Evolutionary conservation across 2,888 invertebrate species (phyloP).

Genomic region (Plagodis dolabraria): DNA sequence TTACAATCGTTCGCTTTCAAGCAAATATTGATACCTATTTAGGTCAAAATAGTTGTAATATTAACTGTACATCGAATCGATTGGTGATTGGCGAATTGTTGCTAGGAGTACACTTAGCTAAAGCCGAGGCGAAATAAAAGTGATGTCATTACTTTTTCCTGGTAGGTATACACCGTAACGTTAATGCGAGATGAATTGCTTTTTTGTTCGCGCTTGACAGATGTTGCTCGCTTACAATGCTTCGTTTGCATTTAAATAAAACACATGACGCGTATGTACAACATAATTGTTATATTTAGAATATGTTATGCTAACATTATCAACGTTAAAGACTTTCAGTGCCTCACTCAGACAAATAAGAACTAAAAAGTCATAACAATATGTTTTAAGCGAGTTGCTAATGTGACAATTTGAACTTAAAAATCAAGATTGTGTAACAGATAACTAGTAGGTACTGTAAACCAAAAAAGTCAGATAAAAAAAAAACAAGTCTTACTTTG

Average conservation of each 20-base stretch:
- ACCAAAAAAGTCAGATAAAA: no score
- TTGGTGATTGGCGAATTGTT: constrained; percentile 48
- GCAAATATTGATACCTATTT: constrained; percentile 48
- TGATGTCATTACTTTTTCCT: constrained; percentile 78
- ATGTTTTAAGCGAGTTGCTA: no score
- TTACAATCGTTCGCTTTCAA: constrained; percentile 35
- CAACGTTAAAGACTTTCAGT: constrained; percentile 17
- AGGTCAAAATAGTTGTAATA: constrained; percentile 63
- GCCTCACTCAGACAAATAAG: no score
- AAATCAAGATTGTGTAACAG: no score
- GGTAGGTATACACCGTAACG: constrained; percentile 58
- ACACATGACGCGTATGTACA: constrained; percentile 14
- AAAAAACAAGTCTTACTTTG: no score
- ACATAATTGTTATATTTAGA: constrained; percentile 15
- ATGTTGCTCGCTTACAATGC: constrained; percentile 59
- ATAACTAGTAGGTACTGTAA: no score
- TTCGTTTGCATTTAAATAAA: constrained; percentile 63
- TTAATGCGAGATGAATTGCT: constrained; percentile 69
- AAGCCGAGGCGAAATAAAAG: constrained; percentile 55
- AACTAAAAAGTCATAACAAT: no score
- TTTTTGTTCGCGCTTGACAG: constrained; percentile 72
- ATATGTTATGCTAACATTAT: constrained; percentile 16
- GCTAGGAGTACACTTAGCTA: constrained; percentile 51
- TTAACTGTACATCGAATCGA: constrained; percentile 69
- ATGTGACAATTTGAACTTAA: no score